Percentiles rank a stretch among this genome's conserved stretches.
These are phyloP conservation scores for Cetoscarus ocellatus DNA, from an alignment of 2,797 vertebrate species.

Conservation along the genomic window DNA sequence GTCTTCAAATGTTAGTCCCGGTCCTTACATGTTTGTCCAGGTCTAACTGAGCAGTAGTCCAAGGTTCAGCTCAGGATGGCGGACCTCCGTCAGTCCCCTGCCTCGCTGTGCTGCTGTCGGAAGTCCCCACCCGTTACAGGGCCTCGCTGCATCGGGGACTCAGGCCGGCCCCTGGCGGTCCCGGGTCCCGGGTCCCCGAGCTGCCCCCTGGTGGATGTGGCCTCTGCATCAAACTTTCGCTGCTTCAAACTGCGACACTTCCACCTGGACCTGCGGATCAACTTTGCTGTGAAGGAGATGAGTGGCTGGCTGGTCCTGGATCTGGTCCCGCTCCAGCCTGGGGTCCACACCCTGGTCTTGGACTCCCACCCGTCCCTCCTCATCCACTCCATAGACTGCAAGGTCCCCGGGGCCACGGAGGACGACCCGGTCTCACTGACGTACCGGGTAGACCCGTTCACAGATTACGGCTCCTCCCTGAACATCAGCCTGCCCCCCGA, in stretches of 20 bases:
- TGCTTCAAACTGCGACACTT: constrained; percentile 90
- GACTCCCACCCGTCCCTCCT: constrained; percentile 90
- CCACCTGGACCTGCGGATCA: constrained; percentile 92
- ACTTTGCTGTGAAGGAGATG: constrained; percentile 91
- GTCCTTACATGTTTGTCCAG: constrained; percentile 14
- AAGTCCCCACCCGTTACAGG: constrained; percentile 70
- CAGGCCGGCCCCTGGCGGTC: background rate
- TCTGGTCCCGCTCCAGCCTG: constrained; percentile 82
- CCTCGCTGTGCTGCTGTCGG: constrained; percentile 90
- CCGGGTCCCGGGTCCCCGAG: constrained; percentile 47
- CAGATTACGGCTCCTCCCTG: constrained; percentile 91
- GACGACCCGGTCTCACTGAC: constrained; percentile 76
- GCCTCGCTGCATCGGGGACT: constrained; percentile 50
- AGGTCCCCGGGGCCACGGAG: constrained; percentile 30
- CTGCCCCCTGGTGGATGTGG: constrained; percentile 87
- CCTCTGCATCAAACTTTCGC: constrained; percentile 91
- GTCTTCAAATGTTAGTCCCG: constrained; percentile 4
- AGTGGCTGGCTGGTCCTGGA: constrained; percentile 93
- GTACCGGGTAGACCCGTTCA: constrained; percentile 88
- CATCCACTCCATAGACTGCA: constrained; percentile 88
- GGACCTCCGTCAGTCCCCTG: constrained; percentile 74
- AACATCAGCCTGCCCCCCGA: constrained; percentile 87
- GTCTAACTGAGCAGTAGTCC: constrained; percentile 15
- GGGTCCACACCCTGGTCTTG: constrained; percentile 84
- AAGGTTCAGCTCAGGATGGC: constrained; percentile 66